A percentile compares a stretch with the other conserved stretches of the same genome.
Evolutionary conservation across 2,888 invertebrate genomes (phyloP).

Genomic region (Eilema sororculum): DNA sequence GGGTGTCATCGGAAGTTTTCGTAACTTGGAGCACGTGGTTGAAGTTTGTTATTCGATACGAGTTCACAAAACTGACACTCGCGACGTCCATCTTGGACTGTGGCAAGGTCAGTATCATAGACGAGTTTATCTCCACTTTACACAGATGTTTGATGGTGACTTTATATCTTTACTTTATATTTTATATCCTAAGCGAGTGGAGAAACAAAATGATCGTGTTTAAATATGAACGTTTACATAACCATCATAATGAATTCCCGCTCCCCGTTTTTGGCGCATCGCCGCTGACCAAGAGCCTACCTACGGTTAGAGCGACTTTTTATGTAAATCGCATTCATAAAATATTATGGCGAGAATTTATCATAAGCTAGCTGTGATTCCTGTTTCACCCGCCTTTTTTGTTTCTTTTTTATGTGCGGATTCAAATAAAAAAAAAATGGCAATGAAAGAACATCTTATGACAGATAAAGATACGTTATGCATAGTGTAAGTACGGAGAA

Average conservation of each 20-base stretch:
- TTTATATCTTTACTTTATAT: neutral
- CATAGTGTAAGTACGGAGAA: no score
- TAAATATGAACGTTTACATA: neutral
- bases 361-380: neutral
- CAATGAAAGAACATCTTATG: neutral
- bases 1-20: conserved; percentile 16
- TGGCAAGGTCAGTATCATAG: neutral
- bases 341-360: neutral
- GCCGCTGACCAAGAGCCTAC: neutral
- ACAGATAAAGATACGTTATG: neutral
- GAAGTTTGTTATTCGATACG: conserved; percentile 45
- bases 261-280: neutral
- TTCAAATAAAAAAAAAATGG: neutral
- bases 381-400: neutral
- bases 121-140: neutral
- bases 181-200: neutral
- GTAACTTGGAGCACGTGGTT: conserved; percentile 21
- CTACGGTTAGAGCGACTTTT: neutral
- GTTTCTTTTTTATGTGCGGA: no score
- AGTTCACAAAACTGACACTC: conserved; percentile 22
- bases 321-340: neutral
- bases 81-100: conserved; percentile 14
- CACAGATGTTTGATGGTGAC: neutral
- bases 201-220: neutral
- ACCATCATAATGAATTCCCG: neutral